Percentiles rank a stretch among this genome's conserved stretches.
Evolutionary conservation across 2,113 vertebrate species (phyloP).

Genomic region (Fulmarus glacialis): DNA sequence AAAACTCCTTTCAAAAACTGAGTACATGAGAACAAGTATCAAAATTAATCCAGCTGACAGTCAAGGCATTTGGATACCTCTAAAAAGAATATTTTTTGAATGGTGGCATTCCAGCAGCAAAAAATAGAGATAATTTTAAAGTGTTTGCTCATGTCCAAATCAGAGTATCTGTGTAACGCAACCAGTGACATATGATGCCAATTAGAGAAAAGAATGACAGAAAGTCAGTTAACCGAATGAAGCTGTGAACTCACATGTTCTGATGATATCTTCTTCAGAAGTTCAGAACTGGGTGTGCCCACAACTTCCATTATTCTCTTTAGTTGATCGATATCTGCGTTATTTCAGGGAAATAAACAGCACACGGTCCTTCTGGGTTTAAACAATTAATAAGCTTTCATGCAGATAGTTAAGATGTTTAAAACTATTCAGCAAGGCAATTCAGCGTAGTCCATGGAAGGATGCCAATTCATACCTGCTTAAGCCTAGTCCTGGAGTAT

Average conservation of each 20-base stretch:
- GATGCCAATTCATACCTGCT: neutral
- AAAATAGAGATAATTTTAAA: neutral
- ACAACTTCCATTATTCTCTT: conserved; percentile 99
- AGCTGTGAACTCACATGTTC: conserved; percentile 85
- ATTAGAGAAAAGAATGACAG: neutral
- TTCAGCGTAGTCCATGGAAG: neutral
- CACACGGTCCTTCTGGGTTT: neutral
- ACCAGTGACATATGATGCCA: neutral
- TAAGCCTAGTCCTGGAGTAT: neutral
- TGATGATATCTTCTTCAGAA: conserved; percentile 95
- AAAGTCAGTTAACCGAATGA: neutral
- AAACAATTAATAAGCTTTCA: neutral
- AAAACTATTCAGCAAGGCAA: neutral
- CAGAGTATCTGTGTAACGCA: neutral
- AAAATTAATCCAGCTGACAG: neutral
- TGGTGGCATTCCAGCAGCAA: neutral
- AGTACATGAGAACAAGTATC: neutral
- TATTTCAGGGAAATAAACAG: conserved; percentile 73
- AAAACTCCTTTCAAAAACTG: neutral
- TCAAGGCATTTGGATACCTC: neutral
- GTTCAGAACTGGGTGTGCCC: conserved; percentile 92
- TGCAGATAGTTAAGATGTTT: neutral
- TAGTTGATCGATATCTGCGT: conserved; percentile 92
- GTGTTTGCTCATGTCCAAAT: neutral
- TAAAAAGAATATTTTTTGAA: neutral